Evolutionary conservation across 2,888 invertebrate genomes (phyloP), one percentile per base, ranked within the genome.

Genomic region (Herminia tarsipennalis): DNA sequence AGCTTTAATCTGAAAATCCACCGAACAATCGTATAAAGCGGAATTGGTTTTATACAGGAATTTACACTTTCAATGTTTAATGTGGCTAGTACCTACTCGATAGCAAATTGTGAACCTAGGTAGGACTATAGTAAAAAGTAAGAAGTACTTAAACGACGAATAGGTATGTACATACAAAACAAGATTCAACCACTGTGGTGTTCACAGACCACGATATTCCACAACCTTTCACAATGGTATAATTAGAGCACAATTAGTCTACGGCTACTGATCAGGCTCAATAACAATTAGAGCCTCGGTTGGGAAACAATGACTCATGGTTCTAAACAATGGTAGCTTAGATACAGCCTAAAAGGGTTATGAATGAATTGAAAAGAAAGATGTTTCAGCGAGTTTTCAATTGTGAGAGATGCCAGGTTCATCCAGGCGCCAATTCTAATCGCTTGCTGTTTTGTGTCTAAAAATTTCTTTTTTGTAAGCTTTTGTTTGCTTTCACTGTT

Each of bases 231-330:
- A 65, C 63, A 65, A 61, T 50, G 27, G 54, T 54, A 49, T 59
- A 69, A 73, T 74, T 74, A 71, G 67, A 53, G 48, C 49, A 55
- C 70, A 75, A 77, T 78, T 77, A 78, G 73, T 66, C 51, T 43
- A 39, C 53, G 52, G 62, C 56, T 67, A 66, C 64, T 70, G 77
- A 74, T 75, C 68, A 54, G 63, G 60, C 63, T 75, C 77, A 73
- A 76, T 72, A 70, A 67, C 72, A 77, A 78, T 78, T 78, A 78
- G 76, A 66, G 56, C 25, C 39, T 51, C 30, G 46, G 48, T 47
- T 10, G 38, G 20, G 35, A 47, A 55, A 67, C 66, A 70, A 66
- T 65, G 70, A 61, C 32, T 66, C 70, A 68, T 40, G 33, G 44
- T 36, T 17, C 45, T 41, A 47, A 55, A 73, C 70, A 70, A 71